Conservation (phyloP, 2,113 vertebrate species). For the Bujurquina vittata region DNA sequence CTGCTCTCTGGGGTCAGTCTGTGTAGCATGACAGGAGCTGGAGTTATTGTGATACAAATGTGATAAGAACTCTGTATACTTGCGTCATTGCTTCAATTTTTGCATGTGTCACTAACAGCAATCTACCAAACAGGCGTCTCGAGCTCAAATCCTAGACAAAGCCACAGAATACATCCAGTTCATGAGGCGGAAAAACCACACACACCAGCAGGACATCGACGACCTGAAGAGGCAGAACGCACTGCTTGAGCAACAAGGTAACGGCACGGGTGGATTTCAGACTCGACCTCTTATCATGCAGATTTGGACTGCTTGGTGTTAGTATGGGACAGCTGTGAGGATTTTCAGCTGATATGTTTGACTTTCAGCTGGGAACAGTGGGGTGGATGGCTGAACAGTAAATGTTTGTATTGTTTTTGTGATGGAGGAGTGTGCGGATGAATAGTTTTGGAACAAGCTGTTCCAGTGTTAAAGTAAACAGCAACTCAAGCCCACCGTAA, state of each 20-base stretch:
- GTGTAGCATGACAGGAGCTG: not conserved
- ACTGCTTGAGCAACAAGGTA: constrained; percentile 97
- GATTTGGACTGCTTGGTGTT: not conserved
- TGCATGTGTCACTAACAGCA: constrained; percentile 80
- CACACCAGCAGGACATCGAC: constrained; percentile 99
- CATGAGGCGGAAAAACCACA: constrained; percentile 99
- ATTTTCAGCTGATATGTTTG: not conserved
- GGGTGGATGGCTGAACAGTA: not conserved
- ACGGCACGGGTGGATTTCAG: not conserved
- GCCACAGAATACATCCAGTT: constrained; percentile 99
- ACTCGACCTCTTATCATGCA: not conserved
- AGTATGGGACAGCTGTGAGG: not conserved
- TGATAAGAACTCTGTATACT: constrained; percentile 45
- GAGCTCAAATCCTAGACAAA: constrained; percentile 99
- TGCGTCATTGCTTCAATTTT: constrained; percentile 71
- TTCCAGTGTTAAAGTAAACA: too few relatives aligned
- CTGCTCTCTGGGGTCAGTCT: not conserved
- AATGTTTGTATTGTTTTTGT: not conserved
- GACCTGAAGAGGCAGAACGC: constrained; percentile 98
- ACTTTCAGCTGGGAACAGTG: too few relatives aligned
- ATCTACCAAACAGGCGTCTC: constrained; percentile 92
- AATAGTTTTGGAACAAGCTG: not conserved
- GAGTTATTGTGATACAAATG: constrained; percentile 4
- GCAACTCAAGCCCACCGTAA: not conserved
- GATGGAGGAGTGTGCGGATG: not conserved